Base-by-base conservation (phyloP, 1,140 invertebrate genomes). In the Phortica variegata region DNA sequence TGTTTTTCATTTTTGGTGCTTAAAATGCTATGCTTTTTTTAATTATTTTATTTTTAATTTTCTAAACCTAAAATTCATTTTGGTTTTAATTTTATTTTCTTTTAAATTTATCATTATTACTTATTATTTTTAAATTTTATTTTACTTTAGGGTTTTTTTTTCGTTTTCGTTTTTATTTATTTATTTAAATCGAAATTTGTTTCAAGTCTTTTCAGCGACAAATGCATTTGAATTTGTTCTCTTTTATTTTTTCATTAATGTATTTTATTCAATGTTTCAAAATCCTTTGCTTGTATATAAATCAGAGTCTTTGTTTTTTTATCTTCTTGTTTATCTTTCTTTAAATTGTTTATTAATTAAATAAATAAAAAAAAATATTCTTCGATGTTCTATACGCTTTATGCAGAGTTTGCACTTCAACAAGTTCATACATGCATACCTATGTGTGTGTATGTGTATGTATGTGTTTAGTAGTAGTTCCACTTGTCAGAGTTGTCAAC, bases 201-300 rank as follows among this genome's bases (percentile, higher is more conserved):
- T 61, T 70, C 66, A 70, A 70, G 66, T 70, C 66, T 70, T 70
- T 70, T 70, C 66, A 70, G 66, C 66, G 61, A 70, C 66, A 70
- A 70, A 70, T 70, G 66, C 66, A 70, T 70, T 70, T 62, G 63
- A 65, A 65, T 65, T 65, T 65, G 61, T 65, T 65, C 61, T 65
- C 61, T 60, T 58, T 55, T 57, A 51, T 51, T 58, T 40, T 46
- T 47, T 57, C 47, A 3, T 53, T 34, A 8, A 47, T 60, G 59
- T 45, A 51, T 53, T 57, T 54, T 60, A 63, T 66, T 62, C 53
- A 66, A 68, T 68, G 68, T 49, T 54, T 68, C 63, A 66, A 65
- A 65, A 65, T 66, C 63, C 63, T 58, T 60, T 47, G 63, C 63
- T 60, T 49, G 16, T 34, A 54, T 52, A 58, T 55, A 66, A 66